phyloP scores from a whole-genome alignment of 2,888 invertebrate species.

The Ophonus ardosiacus region DNA sequence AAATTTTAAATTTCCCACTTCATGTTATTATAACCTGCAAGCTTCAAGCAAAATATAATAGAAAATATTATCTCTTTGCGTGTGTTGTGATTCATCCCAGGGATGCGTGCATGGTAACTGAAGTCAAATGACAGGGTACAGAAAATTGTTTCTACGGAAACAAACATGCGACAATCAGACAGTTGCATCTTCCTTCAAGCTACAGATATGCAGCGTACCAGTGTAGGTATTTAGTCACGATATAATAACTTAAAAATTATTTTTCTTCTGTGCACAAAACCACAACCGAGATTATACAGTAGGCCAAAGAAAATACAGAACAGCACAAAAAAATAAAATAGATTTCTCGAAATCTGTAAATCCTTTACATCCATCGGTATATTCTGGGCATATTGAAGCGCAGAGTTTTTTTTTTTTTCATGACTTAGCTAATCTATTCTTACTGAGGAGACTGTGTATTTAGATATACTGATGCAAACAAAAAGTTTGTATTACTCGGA shows the following conservation, averaged over 20 bases:
- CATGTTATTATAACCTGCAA: background rate
- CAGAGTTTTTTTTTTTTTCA: no score
- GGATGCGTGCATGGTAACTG: slow-evolving; percentile 1
- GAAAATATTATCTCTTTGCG: background rate
- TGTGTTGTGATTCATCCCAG: background rate
- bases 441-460: no score
- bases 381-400: no score
- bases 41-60: background rate
- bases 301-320: background rate
- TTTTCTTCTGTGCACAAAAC: slow-evolving; percentile 1
- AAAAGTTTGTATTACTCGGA: no score
- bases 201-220: background rate
- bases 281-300: background rate
- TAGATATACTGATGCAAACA: no score
- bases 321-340: background rate
- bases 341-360: no score
- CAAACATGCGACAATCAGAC: slow-evolving; percentile 1
- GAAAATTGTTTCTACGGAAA: slow-evolving; percentile 33
- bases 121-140: slow-evolving; percentile 22
- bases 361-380: no score
- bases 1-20: no score
- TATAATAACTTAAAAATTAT: background rate
- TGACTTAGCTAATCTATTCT: no score
- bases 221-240: slow-evolving; percentile 1
- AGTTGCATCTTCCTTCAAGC: slow-evolving; percentile 2